A percentile compares a stretch with the other conserved stretches of the same genome.
Conservation (phyloP, 2,888 invertebrate species). For the Taenaris catops region DNA sequence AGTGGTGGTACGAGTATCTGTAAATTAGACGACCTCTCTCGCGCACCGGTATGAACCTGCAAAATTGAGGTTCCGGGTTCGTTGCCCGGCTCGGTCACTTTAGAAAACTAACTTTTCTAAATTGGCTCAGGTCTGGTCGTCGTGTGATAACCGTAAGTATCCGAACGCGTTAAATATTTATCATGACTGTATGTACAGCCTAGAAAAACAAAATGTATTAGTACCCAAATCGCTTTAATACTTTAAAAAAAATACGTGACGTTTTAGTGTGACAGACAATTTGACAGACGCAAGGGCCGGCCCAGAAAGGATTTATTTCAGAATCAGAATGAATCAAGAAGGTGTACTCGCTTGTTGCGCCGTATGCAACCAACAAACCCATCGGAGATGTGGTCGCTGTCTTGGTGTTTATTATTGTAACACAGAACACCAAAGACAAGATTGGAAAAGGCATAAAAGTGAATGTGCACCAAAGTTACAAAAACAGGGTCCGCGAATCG, state of each 20-base stretch:
- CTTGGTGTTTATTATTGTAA: conserved; percentile 88
- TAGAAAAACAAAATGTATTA: too few relatives aligned
- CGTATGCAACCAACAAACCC: conserved; percentile 81
- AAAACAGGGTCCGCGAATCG: conserved; percentile 45
- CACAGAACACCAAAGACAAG: conserved; percentile 87
- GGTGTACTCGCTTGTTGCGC: conserved; percentile 73
- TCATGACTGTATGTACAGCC: too few relatives aligned
- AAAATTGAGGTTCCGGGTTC: too few relatives aligned
- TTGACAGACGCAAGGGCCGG: conserved; percentile 40
- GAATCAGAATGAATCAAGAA: conserved; percentile 76
- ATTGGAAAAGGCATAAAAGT: conserved; percentile 88
- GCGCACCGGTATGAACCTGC: too few relatives aligned
- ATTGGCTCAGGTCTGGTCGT: too few relatives aligned
- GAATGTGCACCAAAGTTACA: conserved; percentile 74
- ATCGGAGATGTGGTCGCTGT: conserved; percentile 88
- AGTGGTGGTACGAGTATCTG: too few relatives aligned
- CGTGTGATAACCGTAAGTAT: not conserved
- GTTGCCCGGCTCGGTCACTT: too few relatives aligned
- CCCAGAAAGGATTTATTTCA: conserved; percentile 49
- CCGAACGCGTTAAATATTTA: too few relatives aligned
- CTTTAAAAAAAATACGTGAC: conserved; percentile 1
- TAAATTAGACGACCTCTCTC: too few relatives aligned
- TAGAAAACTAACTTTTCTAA: too few relatives aligned
- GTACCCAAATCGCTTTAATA: too few relatives aligned
- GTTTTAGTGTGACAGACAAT: conserved; percentile 16